Base-by-base conservation (phyloP, 2,113 vertebrate species). In the Micromys minutus region DNA sequence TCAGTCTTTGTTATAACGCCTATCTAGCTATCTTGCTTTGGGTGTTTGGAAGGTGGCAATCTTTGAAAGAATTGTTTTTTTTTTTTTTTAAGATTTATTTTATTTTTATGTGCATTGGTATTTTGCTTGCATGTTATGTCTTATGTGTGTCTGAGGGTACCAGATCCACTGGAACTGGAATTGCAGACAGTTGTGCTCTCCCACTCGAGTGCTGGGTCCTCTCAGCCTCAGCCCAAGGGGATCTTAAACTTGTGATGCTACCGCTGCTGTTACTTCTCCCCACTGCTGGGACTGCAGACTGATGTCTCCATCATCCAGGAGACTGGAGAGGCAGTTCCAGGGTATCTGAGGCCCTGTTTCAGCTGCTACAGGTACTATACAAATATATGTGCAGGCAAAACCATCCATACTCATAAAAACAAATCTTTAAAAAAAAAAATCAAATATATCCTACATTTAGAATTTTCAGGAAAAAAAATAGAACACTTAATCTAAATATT, bases 381-480 rank as follows among this genome's bases (percentile, higher is more conserved):
- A 29, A 34, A 79, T 12, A 55, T 15, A 39, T 61, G 55, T 83
- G 7, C 24, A 42, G n/a, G n/a, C 36, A 83, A 83, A 81, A 39
- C 79, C 52, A 81, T 1, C 55, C 13, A 3, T 59, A 42, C 55
- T 81, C 36, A 81, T 81, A 59, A 47, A 77, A 50, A 34, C 12
- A 8, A 55, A 55, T 79, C 31, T 77, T 52, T 79, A 52, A n/a
- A 7, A 2, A 74, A 45, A 76, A 47, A 76, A 12, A 24, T 24
- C 24, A 87, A 90, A 81, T 76, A 21, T 31, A 84, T 6, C 15
- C 59, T 83, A 67, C 26, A 89, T 34, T 91, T 72, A 92, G 91
- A 89, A 89, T n/a, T 77, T 77, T 85, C 65, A 94, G 24, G 65
- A 88, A 85, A 93, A 96, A 4, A 47, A 39, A 90, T 29, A 84